Evolutionary conservation across 2,888 invertebrate genomes (phyloP).

Genomic region (Anticlea derivata): DNA sequence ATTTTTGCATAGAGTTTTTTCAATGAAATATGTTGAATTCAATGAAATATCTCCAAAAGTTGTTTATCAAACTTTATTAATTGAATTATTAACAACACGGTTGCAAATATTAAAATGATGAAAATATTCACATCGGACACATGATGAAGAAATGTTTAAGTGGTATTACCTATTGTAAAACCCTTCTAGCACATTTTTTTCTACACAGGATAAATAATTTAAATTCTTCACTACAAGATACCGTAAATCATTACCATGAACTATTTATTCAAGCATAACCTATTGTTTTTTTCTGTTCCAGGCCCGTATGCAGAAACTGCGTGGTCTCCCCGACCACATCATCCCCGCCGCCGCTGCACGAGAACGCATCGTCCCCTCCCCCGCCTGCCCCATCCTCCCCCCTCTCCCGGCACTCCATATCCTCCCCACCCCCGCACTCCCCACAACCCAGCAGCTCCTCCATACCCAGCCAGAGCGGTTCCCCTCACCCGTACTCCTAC

Average conservation of each 20-base stretch:
- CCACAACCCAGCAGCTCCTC: constrained; percentile 75
- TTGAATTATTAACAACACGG: too few relatives aligned
- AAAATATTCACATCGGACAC: too few relatives aligned
- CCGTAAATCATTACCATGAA: too few relatives aligned
- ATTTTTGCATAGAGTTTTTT: too few relatives aligned
- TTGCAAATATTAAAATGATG: too few relatives aligned
- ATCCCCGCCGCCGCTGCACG: constrained; percentile 70
- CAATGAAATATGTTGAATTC: too few relatives aligned
- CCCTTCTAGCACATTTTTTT: too few relatives aligned
- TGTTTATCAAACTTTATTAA: too few relatives aligned
- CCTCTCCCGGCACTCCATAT: constrained; percentile 62
- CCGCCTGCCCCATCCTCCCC: constrained; percentile 70
- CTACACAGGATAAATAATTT: too few relatives aligned
- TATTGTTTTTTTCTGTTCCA: constrained; percentile 65
- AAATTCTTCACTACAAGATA: neutral
- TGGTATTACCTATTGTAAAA: too few relatives aligned
- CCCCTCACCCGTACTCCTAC: constrained; percentile 72
- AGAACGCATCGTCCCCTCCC: constrained; percentile 66
- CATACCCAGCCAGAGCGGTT: constrained; percentile 67
- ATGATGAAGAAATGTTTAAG: too few relatives aligned
- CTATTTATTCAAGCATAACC: constrained; percentile 26
- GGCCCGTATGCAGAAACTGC: constrained; percentile 93
- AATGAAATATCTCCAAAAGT: too few relatives aligned
- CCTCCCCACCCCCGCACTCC: constrained; percentile 72
- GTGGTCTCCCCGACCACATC: constrained; percentile 84